Conservation (phyloP, 2,113 vertebrate genomes). For the Cavia porcellus region DNA sequence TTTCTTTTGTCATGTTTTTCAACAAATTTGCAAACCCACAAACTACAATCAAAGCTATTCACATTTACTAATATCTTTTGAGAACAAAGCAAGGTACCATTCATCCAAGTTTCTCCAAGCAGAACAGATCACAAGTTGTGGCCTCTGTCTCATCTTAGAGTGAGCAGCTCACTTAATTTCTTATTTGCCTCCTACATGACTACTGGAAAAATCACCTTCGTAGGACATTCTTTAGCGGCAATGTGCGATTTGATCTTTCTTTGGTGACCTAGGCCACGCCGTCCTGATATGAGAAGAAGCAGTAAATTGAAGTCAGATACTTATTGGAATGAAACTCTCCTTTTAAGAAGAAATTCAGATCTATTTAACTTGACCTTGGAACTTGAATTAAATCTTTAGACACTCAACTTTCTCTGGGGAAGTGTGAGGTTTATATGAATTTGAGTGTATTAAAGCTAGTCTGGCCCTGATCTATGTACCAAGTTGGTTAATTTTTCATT, state of each 20-base stretch:
- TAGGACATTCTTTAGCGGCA: constrained; percentile 84
- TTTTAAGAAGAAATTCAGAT: constrained; percentile 91
- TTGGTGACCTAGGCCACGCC: constrained; percentile 88
- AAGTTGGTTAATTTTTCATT: constrained; percentile 90
- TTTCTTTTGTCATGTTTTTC: constrained; percentile 22
- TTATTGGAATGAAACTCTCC: constrained; percentile 91
- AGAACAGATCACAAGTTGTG: not conserved
- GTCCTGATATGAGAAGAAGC: constrained; percentile 88
- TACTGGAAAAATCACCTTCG: constrained; percentile 81
- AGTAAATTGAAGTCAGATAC: constrained; percentile 90
- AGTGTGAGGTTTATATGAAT: constrained; percentile 87
- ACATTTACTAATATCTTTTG: not conserved
- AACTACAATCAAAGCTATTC: not conserved
- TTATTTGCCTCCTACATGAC: constrained; percentile 65
- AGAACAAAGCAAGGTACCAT: not conserved
- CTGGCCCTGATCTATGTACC: constrained; percentile 80
- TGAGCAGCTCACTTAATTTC: constrained; percentile 62
- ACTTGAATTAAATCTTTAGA: constrained; percentile 92
- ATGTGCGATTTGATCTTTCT: constrained; percentile 88
- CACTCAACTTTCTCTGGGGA: constrained; percentile 90
- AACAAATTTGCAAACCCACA: not conserved
- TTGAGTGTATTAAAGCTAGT: constrained; percentile 86
- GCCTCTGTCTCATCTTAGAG: not conserved
- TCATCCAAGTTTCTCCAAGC: not conserved
- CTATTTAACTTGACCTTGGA: constrained; percentile 92